phyloP scores from a whole-genome alignment of 2,113 vertebrate species.

The Otocyon megalotis region DNA sequence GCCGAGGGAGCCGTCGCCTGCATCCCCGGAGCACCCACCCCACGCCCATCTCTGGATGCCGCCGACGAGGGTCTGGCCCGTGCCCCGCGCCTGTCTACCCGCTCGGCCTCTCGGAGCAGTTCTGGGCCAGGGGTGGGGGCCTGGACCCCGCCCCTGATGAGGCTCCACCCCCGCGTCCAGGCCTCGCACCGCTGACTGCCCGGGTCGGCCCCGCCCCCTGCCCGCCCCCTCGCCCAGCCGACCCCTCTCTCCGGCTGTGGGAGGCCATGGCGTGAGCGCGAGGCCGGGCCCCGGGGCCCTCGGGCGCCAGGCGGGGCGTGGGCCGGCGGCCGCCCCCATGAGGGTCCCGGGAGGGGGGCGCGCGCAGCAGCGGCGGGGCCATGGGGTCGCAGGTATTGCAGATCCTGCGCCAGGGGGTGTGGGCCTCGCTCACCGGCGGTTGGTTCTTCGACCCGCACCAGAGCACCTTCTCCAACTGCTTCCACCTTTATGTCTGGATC shows the following conservation, averaged over 20 bases:
- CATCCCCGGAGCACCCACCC: slow-evolving; percentile 38
- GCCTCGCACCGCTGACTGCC: slow-evolving; percentile 45
- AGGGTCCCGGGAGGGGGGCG: slow-evolving; percentile 78
- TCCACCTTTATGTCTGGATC: slow-evolving; percentile 96
- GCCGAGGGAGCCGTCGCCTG: neutral
- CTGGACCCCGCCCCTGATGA: slow-evolving; percentile 69
- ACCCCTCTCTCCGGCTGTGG: slow-evolving; percentile 53
- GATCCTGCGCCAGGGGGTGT: slow-evolving; percentile 95
- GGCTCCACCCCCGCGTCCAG: neutral
- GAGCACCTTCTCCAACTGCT: slow-evolving; percentile 96
- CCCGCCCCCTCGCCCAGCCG: neutral
- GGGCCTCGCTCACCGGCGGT: slow-evolving; percentile 95
- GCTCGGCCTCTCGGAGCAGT: neutral
- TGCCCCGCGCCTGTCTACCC: slow-evolving; percentile 44
- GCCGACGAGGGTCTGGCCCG: slow-evolving; percentile 63
- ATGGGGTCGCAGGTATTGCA: slow-evolving; percentile 93
- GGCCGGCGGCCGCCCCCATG: slow-evolving; percentile 83
- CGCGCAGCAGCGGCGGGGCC: slow-evolving; percentile 78
- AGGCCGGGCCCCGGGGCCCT: slow-evolving; percentile 74
- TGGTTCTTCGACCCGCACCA: slow-evolving; percentile 97
- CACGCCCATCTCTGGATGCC: slow-evolving; percentile 75
- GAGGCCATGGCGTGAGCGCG: slow-evolving; percentile 77
- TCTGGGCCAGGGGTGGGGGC: slow-evolving; percentile 48
- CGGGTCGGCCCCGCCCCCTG: slow-evolving; percentile 70
- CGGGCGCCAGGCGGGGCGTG: slow-evolving; percentile 78